Conservation (phyloP, 2,888 invertebrate genomes). For the Tethea ocularis region DNA sequence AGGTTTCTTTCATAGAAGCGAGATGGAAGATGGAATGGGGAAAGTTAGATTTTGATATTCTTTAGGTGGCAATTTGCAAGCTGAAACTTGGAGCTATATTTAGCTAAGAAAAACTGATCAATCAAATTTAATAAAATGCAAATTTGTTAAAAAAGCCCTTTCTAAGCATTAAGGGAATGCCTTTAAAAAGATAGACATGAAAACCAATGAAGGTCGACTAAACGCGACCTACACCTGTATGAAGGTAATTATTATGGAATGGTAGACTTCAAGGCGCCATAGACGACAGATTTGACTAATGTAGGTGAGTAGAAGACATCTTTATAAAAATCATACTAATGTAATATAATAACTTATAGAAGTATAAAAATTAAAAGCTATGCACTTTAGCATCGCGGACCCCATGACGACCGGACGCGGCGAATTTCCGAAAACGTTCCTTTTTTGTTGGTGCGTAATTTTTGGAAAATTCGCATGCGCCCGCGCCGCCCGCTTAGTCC, state of each 20-base stretch:
- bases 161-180: no score
- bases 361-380: background rate
- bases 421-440: constrained; percentile 59
- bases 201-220: background rate
- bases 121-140: no score
- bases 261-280: background rate
- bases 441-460: constrained; percentile 64
- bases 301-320: no score
- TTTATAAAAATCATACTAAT: no score
- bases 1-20: constrained; percentile 30
- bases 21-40: constrained; percentile 22
- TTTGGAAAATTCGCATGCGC: constrained; percentile 64
- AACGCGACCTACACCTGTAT: background rate
- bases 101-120: no score
- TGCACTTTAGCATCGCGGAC: background rate
- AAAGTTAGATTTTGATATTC: constrained; percentile 18
- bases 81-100: no score
- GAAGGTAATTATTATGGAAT: background rate
- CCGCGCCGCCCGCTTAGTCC: constrained; percentile 47
- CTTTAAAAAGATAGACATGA: background rate
- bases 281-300: background rate
- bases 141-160: no score
- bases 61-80: background rate
- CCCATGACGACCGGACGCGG: constrained; percentile 34
- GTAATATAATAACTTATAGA: no score